Percentiles rank a stretch among this genome's conserved stretches.
Conservation (phyloP, 2,888 invertebrate species). For the Lochmaea capreae region DNA sequence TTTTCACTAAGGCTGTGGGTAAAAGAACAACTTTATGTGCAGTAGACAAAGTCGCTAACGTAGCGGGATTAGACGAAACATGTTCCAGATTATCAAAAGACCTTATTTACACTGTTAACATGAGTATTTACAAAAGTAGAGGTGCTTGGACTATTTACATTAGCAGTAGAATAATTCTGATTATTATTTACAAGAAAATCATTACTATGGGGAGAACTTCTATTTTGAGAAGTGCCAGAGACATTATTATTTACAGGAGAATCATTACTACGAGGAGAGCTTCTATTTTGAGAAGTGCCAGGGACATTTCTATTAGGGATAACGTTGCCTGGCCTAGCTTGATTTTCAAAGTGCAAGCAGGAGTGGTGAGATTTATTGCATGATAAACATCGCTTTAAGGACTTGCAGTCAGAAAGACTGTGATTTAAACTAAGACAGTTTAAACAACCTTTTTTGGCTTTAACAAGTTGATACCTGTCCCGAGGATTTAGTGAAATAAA, state of each 20-base stretch:
- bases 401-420: not conserved
- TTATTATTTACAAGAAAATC: not conserved
- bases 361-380: not conserved
- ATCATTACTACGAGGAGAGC: not conserved
- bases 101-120: not conserved
- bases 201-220: not conserved
- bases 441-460: not conserved
- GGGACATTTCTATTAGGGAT: not conserved
- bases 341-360: not conserved
- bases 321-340: not conserved
- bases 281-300: constrained; percentile 1
- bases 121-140: constrained; percentile 1
- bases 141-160: not conserved
- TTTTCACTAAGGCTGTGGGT: not conserved
- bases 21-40: not conserved
- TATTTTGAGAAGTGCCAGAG: not conserved
- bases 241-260: not conserved
- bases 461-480: not conserved
- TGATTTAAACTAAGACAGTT: not conserved
- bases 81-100: not conserved
- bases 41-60: not conserved
- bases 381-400: not conserved
- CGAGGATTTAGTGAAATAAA: not conserved
- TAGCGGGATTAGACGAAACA: not conserved
- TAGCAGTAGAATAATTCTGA: not conserved